Conservation (phyloP, 2,888 invertebrate genomes). For the Pocota personata region DNA sequence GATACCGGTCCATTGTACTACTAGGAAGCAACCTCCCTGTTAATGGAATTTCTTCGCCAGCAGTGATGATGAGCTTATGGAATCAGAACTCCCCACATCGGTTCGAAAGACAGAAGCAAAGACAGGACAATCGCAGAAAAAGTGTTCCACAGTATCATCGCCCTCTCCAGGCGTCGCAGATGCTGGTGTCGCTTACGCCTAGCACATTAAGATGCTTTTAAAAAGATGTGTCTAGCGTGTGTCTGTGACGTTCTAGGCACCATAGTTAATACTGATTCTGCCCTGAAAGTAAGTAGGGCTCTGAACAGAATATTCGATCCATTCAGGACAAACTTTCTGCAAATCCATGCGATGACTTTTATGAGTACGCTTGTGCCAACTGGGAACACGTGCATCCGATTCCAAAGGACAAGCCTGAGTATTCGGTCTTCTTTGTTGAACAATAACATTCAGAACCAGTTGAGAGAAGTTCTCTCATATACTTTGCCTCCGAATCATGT, state of each 20-base stretch:
- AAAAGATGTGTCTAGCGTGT: no score
- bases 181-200: no score
- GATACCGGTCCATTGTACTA: no score
- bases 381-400: constrained; percentile 66
- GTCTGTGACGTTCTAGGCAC: constrained; percentile 15
- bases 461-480: constrained; percentile 52
- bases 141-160: no score
- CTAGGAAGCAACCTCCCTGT: no score
- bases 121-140: no score
- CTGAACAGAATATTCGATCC: constrained; percentile 43
- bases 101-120: no score
- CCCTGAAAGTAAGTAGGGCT: constrained; percentile 23
- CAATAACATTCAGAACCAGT: constrained; percentile 60
- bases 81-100: no score
- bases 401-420: constrained; percentile 63
- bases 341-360: constrained; percentile 72
- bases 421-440: constrained; percentile 61
- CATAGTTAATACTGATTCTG: constrained; percentile 9
- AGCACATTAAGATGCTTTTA: no score
- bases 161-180: no score
- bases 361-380: constrained; percentile 72
- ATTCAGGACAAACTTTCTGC: constrained; percentile 53
- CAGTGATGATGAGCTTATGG: no score
- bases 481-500: neutral
- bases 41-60: no score